phyloP scores from a whole-genome alignment of 2,888 invertebrate genomes.

The Zhuqinia jingwanae region DNA sequence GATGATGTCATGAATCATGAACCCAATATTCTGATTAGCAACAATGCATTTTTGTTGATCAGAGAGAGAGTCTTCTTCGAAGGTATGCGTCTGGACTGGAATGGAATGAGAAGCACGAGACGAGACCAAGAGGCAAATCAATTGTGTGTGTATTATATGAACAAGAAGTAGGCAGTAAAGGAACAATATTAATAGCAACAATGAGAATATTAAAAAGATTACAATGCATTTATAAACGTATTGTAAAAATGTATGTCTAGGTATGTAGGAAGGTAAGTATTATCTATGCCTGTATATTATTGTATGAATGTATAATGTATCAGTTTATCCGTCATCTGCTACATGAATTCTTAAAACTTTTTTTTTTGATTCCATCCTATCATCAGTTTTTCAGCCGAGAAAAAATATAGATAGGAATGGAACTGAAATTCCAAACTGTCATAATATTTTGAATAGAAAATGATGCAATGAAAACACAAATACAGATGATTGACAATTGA shows the following conservation, averaged over 20 bases:
- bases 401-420: neutral
- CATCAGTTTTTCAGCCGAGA: neutral
- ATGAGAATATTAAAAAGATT: conserved; percentile 17
- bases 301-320: too few species aligned
- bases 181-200: conserved; percentile 37
- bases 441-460: conserved; percentile 58
- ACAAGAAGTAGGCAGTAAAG: too few species aligned
- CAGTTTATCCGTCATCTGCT: conserved; percentile 47
- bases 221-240: neutral
- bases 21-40: conserved; percentile 19
- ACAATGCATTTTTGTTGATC: conserved; percentile 20
- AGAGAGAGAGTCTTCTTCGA: neutral
- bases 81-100: conserved; percentile 39
- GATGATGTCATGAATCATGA: conserved; percentile 33
- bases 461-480: neutral
- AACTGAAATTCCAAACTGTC: conserved; percentile 54
- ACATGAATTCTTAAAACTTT: conserved; percentile 1
- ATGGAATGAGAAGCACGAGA: conserved; percentile 20
- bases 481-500: conserved; percentile 38
- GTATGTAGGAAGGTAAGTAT: too few species aligned
- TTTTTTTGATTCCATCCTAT: neutral
- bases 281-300: too few species aligned
- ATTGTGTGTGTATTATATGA: too few species aligned
- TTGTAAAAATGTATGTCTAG: conserved; percentile 16
- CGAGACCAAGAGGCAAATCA: neutral